Percentiles rank a stretch among this genome's conserved stretches.
Evolutionary conservation across 2,797 vertebrate species (phyloP).

Genomic region (Phylloscopus collybita): DNA sequence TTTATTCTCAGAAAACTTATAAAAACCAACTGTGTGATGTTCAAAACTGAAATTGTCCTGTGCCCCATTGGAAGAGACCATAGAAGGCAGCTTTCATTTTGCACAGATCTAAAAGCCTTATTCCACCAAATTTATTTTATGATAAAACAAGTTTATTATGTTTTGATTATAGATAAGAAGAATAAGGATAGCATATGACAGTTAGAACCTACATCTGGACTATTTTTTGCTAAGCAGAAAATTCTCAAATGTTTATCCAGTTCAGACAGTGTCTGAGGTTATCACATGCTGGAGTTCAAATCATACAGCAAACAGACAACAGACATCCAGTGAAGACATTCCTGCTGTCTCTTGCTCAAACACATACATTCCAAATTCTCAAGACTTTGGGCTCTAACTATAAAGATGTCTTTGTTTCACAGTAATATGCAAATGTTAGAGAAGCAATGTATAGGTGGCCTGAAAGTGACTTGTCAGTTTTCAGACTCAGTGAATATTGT

Average conservation of each 20-base stretch:
- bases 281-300: not conserved
- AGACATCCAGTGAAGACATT: not conserved
- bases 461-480: constrained; percentile 34
- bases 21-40: not conserved
- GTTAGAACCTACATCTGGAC: not conserved
- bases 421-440: not conserved
- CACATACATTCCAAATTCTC: not conserved
- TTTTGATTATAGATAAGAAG: not conserved
- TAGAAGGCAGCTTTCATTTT: not conserved
- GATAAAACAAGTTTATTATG: not conserved
- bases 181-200: not conserved
- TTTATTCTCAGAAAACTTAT: not conserved
- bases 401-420: constrained; percentile 5
- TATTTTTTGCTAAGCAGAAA: not conserved
- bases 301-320: not conserved
- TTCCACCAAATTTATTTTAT: not conserved
- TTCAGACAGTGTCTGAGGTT: not conserved
- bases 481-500: not conserved
- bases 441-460: not conserved
- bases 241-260: not conserved
- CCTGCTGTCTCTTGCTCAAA: not conserved
- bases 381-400: not conserved
- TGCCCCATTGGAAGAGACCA: not conserved
- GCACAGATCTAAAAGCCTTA: not conserved
- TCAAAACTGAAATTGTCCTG: not conserved